Conservation (phyloP, 1,140 invertebrate genomes). For the Drosophila lacteicornis region DNA sequence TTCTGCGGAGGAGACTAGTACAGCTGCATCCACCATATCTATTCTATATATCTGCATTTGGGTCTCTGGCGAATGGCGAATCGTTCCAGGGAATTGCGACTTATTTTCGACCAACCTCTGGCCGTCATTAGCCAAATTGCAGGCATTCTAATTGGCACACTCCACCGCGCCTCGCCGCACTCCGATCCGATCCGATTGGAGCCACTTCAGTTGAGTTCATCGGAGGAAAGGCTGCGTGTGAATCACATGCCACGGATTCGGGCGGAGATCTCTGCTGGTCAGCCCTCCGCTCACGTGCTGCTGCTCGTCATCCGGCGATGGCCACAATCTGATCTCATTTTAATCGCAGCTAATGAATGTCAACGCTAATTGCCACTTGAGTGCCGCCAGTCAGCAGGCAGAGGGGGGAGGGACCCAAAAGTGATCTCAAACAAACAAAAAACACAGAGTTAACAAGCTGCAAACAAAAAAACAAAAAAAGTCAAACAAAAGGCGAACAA, state of each 20-base stretch:
- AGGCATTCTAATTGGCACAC: constrained; percentile 38
- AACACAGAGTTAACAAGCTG: constrained; percentile 44
- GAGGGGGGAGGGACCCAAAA: constrained; percentile 10
- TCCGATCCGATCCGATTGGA: background rate
- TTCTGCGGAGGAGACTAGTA: constrained; percentile 39
- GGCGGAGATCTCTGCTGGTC: constrained; percentile 18
- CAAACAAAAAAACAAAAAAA: constrained; percentile 30
- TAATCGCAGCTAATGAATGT: constrained; percentile 80
- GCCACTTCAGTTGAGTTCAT: constrained; percentile 9
- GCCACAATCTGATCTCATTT: constrained; percentile 75
- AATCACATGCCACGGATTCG: constrained; percentile 46
- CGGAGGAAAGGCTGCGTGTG: constrained; percentile 26
- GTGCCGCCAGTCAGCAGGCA: constrained; percentile 18
- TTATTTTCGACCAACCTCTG: constrained; percentile 18
- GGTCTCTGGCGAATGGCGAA: background rate
- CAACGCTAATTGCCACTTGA: constrained; percentile 74
- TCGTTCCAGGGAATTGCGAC: constrained; percentile 31
- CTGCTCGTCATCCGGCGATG: constrained; percentile 7
- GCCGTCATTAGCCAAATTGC: constrained; percentile 37
- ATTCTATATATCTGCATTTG: constrained; percentile 13
- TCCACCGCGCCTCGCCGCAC: background rate
- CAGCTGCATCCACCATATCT: constrained; percentile 16
- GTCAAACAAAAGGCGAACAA: constrained; percentile 46
- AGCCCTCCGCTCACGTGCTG: constrained; percentile 58
- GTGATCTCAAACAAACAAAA: constrained; percentile 55